Evolutionary conservation across 2,113 vertebrate species (phyloP), one percentile per base, ranked within the genome.

Genomic region (Maccullochella peelii): DNA sequence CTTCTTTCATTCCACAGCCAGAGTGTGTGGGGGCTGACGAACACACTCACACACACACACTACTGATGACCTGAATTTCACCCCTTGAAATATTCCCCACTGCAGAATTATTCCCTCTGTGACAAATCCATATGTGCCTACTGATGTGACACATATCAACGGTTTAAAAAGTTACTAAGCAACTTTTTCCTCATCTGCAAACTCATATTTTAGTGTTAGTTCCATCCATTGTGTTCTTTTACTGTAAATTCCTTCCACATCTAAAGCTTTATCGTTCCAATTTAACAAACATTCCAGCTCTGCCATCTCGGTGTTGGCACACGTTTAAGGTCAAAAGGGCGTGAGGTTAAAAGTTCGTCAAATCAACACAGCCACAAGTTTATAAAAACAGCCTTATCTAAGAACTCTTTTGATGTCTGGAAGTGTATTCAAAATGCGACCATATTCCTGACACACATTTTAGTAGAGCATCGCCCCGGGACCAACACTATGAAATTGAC

Each of bases 401-500:
- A 89, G 89, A 82, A 90, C 59, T 0, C 15, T 57, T 88, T 95
- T 92, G 77, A 94, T 93, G 91, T 83, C 93, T 79, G 91, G 87
- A 88, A 93, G 94, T 91, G 91, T 61, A 93, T 95, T 95, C 93
- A 94, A 73, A 92, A 87, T 80, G 82, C 85, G 73, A 69, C 80
- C 75, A 57, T 87, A 88, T 88, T 92, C 88, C 47, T 86, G 86
- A 89, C 83, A 86, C 86, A 87, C 82, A 86, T 91, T 90, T 89
- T 83, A 73, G 68, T 77, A 80, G 82, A 75, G 55, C 66, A 21
- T 87, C 40, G 85, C 89, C 90, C 82, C 33, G 50, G 90, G 92
- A 91, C 84, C 44, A 36, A 76, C 77, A 88, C 88, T 93, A 89
- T 94, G 93, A 95, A 95, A 95, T 94, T 91, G 92, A 91, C 92